A percentile compares a stretch with the other conserved stretches of the same genome.
phyloP scores from a whole-genome alignment of 2,888 invertebrate species.

The Rhaphigaster nebulosa region DNA sequence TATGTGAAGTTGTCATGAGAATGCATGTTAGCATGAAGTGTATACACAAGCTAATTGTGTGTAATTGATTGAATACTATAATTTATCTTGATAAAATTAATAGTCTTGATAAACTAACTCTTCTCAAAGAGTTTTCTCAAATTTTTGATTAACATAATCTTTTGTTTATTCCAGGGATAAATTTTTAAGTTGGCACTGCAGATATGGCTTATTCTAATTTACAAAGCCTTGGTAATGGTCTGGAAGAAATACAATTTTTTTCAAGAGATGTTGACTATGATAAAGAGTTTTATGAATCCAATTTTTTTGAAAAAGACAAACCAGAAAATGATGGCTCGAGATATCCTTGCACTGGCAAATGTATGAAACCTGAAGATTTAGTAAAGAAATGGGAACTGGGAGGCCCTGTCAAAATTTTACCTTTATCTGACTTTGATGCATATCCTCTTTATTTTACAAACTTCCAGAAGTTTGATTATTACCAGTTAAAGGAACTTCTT shows the following conservation, averaged over 20 bases:
- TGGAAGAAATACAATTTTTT: constrained; percentile 23
- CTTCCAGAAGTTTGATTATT: background rate
- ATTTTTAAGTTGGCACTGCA: background rate
- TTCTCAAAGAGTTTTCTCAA: background rate
- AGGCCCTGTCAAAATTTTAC: constrained; percentile 10
- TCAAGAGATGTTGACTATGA: constrained; percentile 41
- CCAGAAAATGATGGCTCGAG: background rate
- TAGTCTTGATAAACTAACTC: background rate
- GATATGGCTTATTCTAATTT: constrained; percentile 12
- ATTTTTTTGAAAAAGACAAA: background rate
- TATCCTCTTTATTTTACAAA: constrained; percentile 31
- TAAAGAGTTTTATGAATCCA: background rate
- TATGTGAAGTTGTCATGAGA: too few species aligned
- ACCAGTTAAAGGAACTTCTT: background rate
- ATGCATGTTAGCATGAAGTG: background rate
- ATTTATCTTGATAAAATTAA: background rate
- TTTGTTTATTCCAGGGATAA: constrained; percentile 1
- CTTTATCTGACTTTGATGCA: background rate
- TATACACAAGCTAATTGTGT: background rate
- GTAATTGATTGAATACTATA: background rate
- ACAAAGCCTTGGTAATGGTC: constrained; percentile 4
- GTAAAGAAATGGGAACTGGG: background rate
- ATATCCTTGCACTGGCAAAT: background rate
- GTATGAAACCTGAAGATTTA: background rate
- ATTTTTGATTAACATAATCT: background rate